phyloP scores from a whole-genome alignment of 2,888 invertebrate genomes.

The Dasypolia templi region DNA sequence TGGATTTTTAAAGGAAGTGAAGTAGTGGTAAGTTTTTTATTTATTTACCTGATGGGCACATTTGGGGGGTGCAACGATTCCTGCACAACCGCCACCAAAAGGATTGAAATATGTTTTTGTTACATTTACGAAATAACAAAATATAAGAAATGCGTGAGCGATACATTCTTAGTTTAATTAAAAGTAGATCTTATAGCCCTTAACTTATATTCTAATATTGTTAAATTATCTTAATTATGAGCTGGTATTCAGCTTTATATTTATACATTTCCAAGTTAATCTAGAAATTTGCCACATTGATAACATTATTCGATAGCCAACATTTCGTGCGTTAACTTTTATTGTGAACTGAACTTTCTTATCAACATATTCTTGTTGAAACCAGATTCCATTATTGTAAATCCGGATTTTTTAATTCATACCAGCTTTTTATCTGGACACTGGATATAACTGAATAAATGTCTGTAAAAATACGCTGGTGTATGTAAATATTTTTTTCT shows the following conservation, averaged over 20 bases:
- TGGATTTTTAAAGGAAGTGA: conserved; percentile 81
- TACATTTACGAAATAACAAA: too few relatives aligned
- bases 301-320: conserved; percentile 1
- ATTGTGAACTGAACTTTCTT: conserved; percentile 22
- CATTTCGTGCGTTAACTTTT: conserved; percentile 33
- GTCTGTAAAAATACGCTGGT: conserved; percentile 5
- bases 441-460: conserved; percentile 37
- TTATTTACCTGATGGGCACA: background rate
- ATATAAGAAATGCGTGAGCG: background rate
- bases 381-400: conserved; percentile 34
- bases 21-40: conserved; percentile 75
- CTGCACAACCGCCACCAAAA: background rate
- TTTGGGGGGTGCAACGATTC: too few relatives aligned
- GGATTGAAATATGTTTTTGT: too few relatives aligned
- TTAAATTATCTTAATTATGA: background rate
- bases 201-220: background rate
- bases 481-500: conserved; percentile 41
- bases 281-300: background rate
- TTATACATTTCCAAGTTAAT: background rate
- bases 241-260: background rate
- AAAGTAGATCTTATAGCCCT: background rate
- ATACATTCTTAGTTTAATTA: background rate
- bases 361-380: conserved; percentile 21
- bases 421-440: conserved; percentile 23
- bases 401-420: conserved; percentile 27